These are phyloP conservation scores for Eueides isabella DNA, from an alignment of 1,140 invertebrate species.

Conservation along the genomic window DNA sequence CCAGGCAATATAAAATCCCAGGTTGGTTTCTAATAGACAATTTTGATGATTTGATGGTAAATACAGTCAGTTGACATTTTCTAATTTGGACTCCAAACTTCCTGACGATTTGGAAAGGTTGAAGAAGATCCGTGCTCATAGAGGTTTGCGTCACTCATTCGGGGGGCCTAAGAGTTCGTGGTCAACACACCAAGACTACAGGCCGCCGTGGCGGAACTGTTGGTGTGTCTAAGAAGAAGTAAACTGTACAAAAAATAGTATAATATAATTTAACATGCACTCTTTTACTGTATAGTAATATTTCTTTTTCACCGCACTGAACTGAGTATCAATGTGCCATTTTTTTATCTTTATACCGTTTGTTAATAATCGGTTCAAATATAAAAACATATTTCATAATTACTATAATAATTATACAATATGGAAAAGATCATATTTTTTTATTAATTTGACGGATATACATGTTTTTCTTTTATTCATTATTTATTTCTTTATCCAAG, in stretches of 20 bases:
- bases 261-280: no score
- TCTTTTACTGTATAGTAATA: no score
- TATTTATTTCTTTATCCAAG: no score
- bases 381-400: no score
- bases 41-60: slow-evolving; percentile 99
- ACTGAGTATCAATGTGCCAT: no score
- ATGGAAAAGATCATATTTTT: no score
- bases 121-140: slow-evolving; percentile 98
- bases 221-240: slow-evolving; percentile 99
- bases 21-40: slow-evolving; percentile 99
- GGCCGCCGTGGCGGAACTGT: slow-evolving; percentile 98
- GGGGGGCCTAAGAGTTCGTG: slow-evolving; percentile 98
- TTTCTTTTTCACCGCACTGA: no score
- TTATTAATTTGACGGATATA: no score
- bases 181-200: slow-evolving; percentile 99
- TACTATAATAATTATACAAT: no score
- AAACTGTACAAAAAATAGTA: slow-evolving; percentile 79
- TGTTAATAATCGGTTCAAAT: no score
- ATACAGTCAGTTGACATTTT: slow-evolving; percentile 96
- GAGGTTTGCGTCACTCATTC: slow-evolving; percentile 98
- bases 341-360: no score
- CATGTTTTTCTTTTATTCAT: no score
- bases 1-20: slow-evolving; percentile 99
- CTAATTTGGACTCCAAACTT: slow-evolving; percentile 96
- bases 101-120: slow-evolving; percentile 98